Base-by-base conservation (phyloP, 1,140 invertebrate genomes). In the Prorops nasuta region DNA sequence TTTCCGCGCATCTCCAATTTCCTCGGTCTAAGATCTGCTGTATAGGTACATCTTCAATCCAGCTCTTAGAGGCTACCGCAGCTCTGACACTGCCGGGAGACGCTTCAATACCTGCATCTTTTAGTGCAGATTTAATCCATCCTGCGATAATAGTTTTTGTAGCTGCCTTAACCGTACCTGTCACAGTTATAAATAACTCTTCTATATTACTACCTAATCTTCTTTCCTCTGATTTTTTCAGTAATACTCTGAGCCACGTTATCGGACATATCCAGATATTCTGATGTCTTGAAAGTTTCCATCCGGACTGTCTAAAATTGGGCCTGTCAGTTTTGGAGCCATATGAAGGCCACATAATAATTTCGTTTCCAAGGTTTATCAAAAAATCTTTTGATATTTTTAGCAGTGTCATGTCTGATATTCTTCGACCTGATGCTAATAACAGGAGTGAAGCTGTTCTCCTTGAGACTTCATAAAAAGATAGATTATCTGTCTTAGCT, bases 291-390 rank as follows among this genome's bases (percentile, higher is more conserved):
- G 45, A 49, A 1, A 57, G 34, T 20, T 28, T 44, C 42, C 46
- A 54, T 1, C 53, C 48, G 21, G 47, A 55, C 24, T 51, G 54
- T 21, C 32, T 43, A 20, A 43, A 46, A n/a, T n/a, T 44, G 1
- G 21, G 24, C 10, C 48, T 46, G 38, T 66, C 64, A 19, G 66
- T 66, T 35, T 68, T 66, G 9, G 61, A 68, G 7, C 51, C 57
- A n/a, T 58, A 63, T n/a, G 32, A 32, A n/a, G 58, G 58, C 28
- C 45, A 50, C 6, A 63, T 18, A n/a, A 60, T 47, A 8, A 58
- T 44, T 16, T 44, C 22, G 3, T 39, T 18, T 9, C 48, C 39
- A 19, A n/a, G n/a, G 20, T 42, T 42, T 9, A 48, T 12, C 17
- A 45, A 22, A 21, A 36, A 12, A 21, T 44, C 22, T 2, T 15